Base-by-base conservation (phyloP, 2,888 invertebrate species). In the Plemyria rubiginata region DNA sequence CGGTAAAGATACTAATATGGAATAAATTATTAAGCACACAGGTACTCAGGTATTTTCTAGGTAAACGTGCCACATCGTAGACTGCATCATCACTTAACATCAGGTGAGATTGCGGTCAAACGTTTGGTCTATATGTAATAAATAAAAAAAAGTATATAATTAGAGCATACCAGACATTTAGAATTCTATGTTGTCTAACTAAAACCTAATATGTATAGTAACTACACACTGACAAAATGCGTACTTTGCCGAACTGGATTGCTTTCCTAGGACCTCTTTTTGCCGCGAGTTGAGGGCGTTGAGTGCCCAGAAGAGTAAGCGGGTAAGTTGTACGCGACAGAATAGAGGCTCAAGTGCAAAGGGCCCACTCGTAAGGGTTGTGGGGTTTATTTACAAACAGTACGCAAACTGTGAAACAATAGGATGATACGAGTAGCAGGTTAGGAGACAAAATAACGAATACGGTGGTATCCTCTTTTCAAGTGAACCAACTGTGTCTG, bases 321-420 rank as follows among this genome's bases (percentile, higher is more conserved):
- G 59, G 48, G 51, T 48, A 28, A 58, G 52, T 50, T 53, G 55
- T 48, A 60, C 45, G 29, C 43, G 36, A 45, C 54, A 63, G 50
- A 67, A 65, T 60, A 57, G 49, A 60, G 58, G 60, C 66, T 63
- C 58, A 52, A 60, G 62, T 67, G 2, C 22, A 12, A 68, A 54
- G 57, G 55, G 62, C 49, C 7, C 60, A 50, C 70, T 67, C 62
- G 54, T 67, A 61, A 65, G 58, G 70, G 67, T 4, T 70, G 67
- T 36, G 58, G 65, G 68, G 65, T 64, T 68, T 73, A 69, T 75
- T 73, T 68, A 66, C 68, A 65, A 75, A 68, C 70, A 66, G 60
- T 53, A 13, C 45, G 57, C 45, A 63, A 68, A 63, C 64, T 54
- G 63, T 28, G 22, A 48, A 51, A 54, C 56, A 56, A 56, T 55